Evolutionary conservation across 2,113 vertebrate species (phyloP).

Genomic region (Piprites chloris): DNA sequence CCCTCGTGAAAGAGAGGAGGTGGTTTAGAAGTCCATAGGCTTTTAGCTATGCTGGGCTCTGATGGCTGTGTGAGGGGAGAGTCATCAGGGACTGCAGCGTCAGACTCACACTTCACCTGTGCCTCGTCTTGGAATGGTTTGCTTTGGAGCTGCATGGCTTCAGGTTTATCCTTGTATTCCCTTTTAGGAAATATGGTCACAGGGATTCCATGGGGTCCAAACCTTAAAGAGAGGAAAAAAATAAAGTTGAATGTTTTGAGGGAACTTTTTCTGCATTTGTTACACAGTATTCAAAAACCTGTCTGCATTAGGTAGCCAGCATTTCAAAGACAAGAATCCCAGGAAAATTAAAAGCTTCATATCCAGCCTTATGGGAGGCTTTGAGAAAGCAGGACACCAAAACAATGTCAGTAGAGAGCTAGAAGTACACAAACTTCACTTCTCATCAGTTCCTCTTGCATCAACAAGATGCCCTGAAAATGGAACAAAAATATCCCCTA

Average conservation of each 20-base stretch:
- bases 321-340: background rate
- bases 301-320: rapidly evolving
- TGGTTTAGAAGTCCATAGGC: slow-evolving; percentile 87
- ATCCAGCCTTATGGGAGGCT: background rate
- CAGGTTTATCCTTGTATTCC: slow-evolving; percentile 85
- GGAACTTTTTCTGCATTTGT: background rate
- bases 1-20: slow-evolving; percentile 95
- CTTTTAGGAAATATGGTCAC: slow-evolving; percentile 93
- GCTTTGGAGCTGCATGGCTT: slow-evolving; percentile 82
- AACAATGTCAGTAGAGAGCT: background rate
- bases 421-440: background rate
- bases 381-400: background rate
- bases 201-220: slow-evolving; percentile 96
- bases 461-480: background rate
- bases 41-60: slow-evolving; percentile 71
- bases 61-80: slow-evolving; percentile 62
- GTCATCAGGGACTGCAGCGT: slow-evolving; percentile 67
- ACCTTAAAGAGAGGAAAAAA: slow-evolving; percentile 76
- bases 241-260: background rate
- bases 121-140: slow-evolving; percentile 81
- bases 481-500: background rate
- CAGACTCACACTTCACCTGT: slow-evolving; percentile 68
- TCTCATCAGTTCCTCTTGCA: background rate
- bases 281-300: background rate
- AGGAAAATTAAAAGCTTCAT: background rate